Evolutionary conservation across 64 coral and sea anemone genomes (phyloP).

Genomic region (Orbicella faveolata): DNA sequence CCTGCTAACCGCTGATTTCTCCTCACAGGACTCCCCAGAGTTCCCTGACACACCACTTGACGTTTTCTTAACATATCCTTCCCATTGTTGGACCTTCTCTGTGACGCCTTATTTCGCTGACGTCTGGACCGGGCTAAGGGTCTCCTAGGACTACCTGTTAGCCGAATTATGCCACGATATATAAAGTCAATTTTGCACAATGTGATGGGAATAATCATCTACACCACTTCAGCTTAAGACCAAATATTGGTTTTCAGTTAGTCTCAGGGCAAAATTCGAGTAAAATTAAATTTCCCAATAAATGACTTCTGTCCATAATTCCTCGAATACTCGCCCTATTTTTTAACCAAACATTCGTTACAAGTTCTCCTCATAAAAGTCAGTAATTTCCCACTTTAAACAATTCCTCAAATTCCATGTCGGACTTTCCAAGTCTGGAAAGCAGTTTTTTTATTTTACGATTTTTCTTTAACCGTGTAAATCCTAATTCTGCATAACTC

Average conservation of each 20-base stretch:
- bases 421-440: too few relatives aligned
- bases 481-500: too few relatives aligned
- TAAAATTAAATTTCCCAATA: too few relatives aligned
- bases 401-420: background rate
- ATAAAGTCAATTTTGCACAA: background rate
- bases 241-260: too few relatives aligned
- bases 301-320: too few relatives aligned
- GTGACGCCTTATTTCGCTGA: background rate
- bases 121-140: background rate
- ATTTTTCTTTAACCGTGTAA: too few relatives aligned
- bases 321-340: too few relatives aligned
- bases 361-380: too few relatives aligned
- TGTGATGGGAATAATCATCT: background rate
- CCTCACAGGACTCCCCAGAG: slow-evolving; percentile 16
- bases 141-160: background rate
- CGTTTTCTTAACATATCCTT: slow-evolving; percentile 20
- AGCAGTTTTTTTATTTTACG: too few relatives aligned
- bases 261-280: too few relatives aligned
- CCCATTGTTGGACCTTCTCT: background rate
- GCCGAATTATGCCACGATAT: background rate
- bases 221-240: too few relatives aligned
- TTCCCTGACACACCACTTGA: background rate
- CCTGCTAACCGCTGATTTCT: slow-evolving; percentile 50
- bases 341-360: too few relatives aligned
- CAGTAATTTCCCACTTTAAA: background rate